These are phyloP conservation scores for Propsilocerus akamusi DNA, from an alignment of 1,140 invertebrate genomes.

Conservation along the genomic window DNA sequence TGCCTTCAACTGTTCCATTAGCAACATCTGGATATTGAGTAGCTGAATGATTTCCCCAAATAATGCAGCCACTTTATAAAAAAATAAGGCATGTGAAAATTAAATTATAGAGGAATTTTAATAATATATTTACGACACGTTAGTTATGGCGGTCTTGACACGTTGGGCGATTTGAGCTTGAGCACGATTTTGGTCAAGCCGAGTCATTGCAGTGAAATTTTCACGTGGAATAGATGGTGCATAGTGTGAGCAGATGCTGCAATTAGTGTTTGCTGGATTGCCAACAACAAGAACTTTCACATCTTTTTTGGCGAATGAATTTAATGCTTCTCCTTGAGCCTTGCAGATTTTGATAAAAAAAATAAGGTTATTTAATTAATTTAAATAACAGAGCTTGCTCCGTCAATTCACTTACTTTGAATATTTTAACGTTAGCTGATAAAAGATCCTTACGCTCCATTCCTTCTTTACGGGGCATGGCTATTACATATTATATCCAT, in stretches of 20 bases:
- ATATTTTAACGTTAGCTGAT: slow-evolving; percentile 96
- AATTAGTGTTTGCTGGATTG: slow-evolving; percentile 99
- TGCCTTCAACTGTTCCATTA: slow-evolving; percentile 37
- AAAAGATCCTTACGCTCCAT: slow-evolving; percentile 97
- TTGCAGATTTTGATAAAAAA: no score
- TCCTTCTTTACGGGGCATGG: slow-evolving; percentile 95
- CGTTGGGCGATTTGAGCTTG: slow-evolving; percentile 67
- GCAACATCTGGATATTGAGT: slow-evolving; percentile 98
- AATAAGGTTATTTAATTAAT: no score
- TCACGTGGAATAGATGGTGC: slow-evolving; percentile 93
- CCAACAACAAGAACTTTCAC: slow-evolving; percentile 96
- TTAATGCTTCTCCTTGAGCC: slow-evolving; percentile 80
- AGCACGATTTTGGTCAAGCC: slow-evolving; percentile 95
- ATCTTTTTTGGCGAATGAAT: slow-evolving; percentile 83
- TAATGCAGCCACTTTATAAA: no score
- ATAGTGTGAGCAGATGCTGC: slow-evolving; percentile 87
- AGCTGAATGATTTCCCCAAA: slow-evolving; percentile 99
- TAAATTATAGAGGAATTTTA: no score
- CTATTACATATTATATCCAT: no score
- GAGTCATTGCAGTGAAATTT: slow-evolving; percentile 96
- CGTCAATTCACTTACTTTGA: no score
- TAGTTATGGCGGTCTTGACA: no score
- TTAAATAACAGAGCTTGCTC: no score
- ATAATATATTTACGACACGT: no score
- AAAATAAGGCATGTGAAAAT: no score